These are phyloP conservation scores for Opisthocomus hoazin DNA, from an alignment of 2,113 vertebrate genomes.

Conservation along the genomic window DNA sequence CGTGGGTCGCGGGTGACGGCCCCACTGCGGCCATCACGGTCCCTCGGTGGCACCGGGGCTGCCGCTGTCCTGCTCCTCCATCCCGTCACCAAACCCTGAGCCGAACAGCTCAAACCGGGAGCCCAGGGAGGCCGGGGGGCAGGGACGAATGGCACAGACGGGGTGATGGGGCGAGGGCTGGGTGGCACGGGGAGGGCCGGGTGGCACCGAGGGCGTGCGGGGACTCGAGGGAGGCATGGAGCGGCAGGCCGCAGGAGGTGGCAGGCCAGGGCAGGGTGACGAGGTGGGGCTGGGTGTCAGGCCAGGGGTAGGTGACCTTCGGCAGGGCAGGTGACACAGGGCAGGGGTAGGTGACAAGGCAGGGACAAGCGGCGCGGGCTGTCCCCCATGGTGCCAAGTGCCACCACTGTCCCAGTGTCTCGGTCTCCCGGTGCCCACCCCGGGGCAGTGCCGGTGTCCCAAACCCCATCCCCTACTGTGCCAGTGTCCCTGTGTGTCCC, in stretches of 20 bases:
- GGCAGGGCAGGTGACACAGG: background rate
- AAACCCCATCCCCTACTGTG: too few species aligned
- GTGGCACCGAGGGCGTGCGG: background rate
- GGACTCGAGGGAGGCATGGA: background rate
- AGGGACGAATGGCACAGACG: background rate
- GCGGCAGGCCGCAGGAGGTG: background rate
- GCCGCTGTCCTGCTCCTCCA: background rate
- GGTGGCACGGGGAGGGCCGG: background rate
- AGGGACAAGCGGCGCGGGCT: fast-evolving
- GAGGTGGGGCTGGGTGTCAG: background rate
- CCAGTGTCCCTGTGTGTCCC: too few species aligned
- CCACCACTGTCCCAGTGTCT: background rate
- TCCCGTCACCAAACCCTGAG: too few species aligned
- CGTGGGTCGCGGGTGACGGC: fast-evolving
- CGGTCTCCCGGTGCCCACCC: fast-evolving
- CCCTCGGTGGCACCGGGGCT: background rate
- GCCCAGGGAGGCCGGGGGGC: background rate
- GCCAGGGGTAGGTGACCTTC: background rate
- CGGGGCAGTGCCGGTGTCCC: too few species aligned
- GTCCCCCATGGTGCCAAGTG: background rate
- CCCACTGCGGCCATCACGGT: background rate
- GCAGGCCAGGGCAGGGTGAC: background rate
- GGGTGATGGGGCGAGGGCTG: background rate
- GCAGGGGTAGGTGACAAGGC: background rate
- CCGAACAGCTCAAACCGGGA: too few species aligned